Conservation (phyloP, 2,113 vertebrate species). For the Tychaedon coryphoeus region DNA sequence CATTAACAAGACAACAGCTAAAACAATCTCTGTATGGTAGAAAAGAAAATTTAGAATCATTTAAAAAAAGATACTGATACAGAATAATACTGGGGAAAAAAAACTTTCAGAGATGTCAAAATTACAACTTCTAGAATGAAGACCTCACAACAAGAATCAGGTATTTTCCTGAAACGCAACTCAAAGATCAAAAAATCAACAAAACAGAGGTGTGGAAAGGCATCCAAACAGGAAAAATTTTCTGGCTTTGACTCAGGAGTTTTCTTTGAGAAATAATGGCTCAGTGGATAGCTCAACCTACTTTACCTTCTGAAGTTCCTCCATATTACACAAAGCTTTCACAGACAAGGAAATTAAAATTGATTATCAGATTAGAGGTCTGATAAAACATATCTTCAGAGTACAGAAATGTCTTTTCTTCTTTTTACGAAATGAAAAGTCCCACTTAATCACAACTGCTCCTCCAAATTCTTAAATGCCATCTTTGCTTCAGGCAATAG, state of each 20-base stretch:
- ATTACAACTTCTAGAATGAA: neutral
- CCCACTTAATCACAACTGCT: neutral
- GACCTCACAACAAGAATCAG: neutral
- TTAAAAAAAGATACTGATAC: neutral
- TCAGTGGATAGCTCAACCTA: neutral
- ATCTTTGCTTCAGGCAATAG: neutral
- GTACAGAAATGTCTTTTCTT: neutral
- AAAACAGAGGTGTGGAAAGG: neutral
- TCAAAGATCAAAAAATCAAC: neutral
- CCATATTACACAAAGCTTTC: neutral
- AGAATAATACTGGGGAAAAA: neutral
- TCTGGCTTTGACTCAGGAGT: neutral
- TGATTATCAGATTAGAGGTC: neutral
- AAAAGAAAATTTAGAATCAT: neutral
- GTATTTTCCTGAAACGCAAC: neutral
- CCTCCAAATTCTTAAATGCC: neutral
- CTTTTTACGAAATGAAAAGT: neutral
- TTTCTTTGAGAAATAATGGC: neutral
- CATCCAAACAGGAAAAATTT: neutral
- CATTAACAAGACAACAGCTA: neutral
- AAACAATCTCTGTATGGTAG: neutral
- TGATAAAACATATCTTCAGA: neutral
- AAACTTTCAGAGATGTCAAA: neutral
- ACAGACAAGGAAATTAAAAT: conserved; percentile 20
- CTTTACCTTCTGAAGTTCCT: neutral